Conservation (phyloP, 1,140 invertebrate genomes). For the Maniola jurtina region DNA sequence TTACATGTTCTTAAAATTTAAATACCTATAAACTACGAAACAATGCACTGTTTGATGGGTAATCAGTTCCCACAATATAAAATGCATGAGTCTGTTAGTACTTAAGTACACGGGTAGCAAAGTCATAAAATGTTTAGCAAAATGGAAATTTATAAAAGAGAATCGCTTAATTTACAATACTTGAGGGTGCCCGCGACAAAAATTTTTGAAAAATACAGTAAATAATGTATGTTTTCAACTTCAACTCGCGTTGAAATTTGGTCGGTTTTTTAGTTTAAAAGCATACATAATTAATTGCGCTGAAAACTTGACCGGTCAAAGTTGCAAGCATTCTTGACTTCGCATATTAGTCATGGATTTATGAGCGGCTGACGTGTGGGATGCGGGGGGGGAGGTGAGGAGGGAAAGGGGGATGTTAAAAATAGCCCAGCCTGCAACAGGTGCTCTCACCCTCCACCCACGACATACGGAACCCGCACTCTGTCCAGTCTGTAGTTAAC, state of each 20-base stretch:
- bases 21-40: neutral
- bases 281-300: neutral
- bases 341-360: conserved; percentile 68
- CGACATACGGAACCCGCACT: conserved; percentile 33
- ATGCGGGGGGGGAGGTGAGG: conserved; percentile 27
- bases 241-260: no score
- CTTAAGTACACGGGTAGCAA: neutral
- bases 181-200: no score
- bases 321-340: conserved; percentile 43
- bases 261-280: neutral
- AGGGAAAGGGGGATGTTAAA: conserved; percentile 43
- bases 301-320: conserved; percentile 30
- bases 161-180: no score
- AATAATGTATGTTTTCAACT: no score
- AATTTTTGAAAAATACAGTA: no score
- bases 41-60: conserved; percentile 24
- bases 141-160: no score
- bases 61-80: conserved; percentile 10
- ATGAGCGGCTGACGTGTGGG: conserved; percentile 51
- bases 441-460: conserved; percentile 63
- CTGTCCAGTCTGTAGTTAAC: conserved; percentile 27
- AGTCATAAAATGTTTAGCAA: neutral
- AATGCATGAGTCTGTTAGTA: conserved; percentile 9
- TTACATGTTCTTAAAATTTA: no score
- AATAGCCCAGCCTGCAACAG: conserved; percentile 65